Conservation (phyloP, 2,888 invertebrate genomes). For the Caenorhabditis sp. region DNA sequence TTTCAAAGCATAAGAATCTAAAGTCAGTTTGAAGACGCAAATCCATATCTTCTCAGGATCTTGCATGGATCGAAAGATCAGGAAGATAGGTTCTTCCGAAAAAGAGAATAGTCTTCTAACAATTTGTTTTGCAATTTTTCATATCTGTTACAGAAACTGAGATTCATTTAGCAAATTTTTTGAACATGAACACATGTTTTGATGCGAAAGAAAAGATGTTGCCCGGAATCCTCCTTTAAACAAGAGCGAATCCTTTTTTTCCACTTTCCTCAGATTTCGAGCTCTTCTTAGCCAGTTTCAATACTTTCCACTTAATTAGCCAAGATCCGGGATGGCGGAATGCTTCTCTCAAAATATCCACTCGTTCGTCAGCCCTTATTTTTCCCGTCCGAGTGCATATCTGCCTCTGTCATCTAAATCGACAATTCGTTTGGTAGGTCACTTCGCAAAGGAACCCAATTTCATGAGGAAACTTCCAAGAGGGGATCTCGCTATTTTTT, state of each 20-base stretch:
- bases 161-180: no score
- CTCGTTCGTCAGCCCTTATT: constrained; percentile 3
- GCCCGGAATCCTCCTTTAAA: no score
- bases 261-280: no score
- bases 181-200: no score
- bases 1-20: no score
- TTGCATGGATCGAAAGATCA: background rate
- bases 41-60: background rate
- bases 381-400: constrained; percentile 20
- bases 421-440: constrained; percentile 53
- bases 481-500: background rate
- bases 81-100: no score
- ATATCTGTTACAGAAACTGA: no score
- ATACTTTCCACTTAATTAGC: constrained; percentile 20
- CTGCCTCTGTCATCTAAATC: constrained; percentile 53
- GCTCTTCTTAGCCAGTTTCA: background rate
- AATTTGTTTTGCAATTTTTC: no score
- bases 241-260: no score
- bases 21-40: background rate
- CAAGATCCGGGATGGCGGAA: constrained; percentile 8
- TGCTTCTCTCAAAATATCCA: constrained; percentile 1
- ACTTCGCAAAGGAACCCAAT: constrained; percentile 29
- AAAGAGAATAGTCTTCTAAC: no score
- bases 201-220: no score
- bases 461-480: constrained; percentile 29